Conservation (phyloP, 2,888 invertebrate genomes). For the Diarsia rubi region DNA sequence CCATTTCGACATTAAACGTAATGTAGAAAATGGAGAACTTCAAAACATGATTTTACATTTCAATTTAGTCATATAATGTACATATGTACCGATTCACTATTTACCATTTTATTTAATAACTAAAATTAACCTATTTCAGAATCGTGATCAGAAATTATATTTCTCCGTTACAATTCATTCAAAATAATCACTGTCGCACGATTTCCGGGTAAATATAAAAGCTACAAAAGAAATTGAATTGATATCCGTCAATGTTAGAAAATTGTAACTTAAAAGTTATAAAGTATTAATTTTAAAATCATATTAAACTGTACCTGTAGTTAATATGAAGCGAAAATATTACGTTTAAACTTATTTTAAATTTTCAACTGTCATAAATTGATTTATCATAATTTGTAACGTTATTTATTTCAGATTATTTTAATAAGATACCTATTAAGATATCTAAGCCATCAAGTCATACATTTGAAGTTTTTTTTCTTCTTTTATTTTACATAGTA, state of each 20-base stretch:
- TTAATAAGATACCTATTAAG: background rate
- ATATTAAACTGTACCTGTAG: slow-evolving; percentile 21
- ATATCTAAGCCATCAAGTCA: background rate
- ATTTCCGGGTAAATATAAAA: slow-evolving; percentile 59
- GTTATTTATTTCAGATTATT: slow-evolving; percentile 8
- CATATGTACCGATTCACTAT: background rate
- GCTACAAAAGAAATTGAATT: slow-evolving; percentile 56
- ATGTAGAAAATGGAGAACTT: background rate
- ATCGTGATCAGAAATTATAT: slow-evolving; percentile 56
- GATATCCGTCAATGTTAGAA: slow-evolving; percentile 50
- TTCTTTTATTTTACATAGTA: background rate
- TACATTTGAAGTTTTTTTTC: background rate
- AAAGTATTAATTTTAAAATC: slow-evolving; percentile 37
- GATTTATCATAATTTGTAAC: background rate
- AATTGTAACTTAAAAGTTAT: slow-evolving; percentile 35
- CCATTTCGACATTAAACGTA: background rate
- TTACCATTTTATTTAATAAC: slow-evolving; percentile 30
- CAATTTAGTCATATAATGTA: slow-evolving; percentile 4
- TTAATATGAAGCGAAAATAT: background rate
- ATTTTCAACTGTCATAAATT: background rate
- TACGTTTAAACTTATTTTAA: background rate
- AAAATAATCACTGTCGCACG: slow-evolving; percentile 63
- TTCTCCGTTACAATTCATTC: slow-evolving; percentile 61
- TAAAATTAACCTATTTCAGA: slow-evolving; percentile 52
- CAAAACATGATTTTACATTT: background rate